A percentile compares a stretch with the other conserved stretches of the same genome.
These are phyloP conservation scores for Heterochromis multidens DNA, from an alignment of 2,113 vertebrate species.

Conservation along the genomic window DNA sequence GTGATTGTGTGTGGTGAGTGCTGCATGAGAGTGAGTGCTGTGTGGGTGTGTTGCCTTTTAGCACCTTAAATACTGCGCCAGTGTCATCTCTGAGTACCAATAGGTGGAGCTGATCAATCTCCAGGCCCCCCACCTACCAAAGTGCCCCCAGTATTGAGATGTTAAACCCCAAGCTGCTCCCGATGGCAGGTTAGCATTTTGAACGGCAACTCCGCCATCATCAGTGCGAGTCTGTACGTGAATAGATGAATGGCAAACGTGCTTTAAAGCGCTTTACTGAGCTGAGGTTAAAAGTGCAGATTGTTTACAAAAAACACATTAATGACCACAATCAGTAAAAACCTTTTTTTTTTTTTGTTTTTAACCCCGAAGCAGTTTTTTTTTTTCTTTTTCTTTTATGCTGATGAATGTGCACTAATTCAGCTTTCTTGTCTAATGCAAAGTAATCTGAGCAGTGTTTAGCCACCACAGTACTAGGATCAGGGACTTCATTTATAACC, in stretches of 20 bases:
- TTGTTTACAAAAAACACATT: not conserved
- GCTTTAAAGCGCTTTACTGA: not conserved
- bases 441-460: not conserved
- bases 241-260: not conserved
- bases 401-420: not conserved
- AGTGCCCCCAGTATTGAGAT: not conserved
- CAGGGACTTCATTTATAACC: not conserved
- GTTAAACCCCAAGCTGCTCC: not conserved
- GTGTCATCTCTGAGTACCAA: not conserved
- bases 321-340: not conserved
- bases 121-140: not conserved
- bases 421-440: not conserved
- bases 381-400: not conserved
- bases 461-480: not conserved
- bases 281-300: not conserved
- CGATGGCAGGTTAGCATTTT: not conserved
- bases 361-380: not conserved
- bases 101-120: not conserved
- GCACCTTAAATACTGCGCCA: not conserved
- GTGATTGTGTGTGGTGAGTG: not conserved
- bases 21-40: not conserved
- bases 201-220: rapidly evolving
- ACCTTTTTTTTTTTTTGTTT: not conserved
- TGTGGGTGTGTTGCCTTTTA: not conserved
- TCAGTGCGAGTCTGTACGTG: not conserved